Evolutionary conservation across 1,140 invertebrate genomes (phyloP), one percentile per base, ranked within the genome.

Genomic region (Tribolium castaneum): DNA sequence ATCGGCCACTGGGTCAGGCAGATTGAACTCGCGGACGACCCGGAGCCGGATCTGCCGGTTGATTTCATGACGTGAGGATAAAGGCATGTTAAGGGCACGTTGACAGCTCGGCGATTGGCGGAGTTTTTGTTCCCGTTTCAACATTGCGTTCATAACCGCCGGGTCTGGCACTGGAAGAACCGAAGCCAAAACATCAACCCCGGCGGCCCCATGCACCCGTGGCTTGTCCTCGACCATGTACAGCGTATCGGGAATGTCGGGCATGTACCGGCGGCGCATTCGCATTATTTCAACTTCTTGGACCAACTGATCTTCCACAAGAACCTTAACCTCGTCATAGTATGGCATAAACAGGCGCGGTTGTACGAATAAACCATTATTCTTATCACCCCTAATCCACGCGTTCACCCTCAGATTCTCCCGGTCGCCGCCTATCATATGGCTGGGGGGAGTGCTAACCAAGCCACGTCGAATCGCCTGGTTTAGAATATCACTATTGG

Each of bases 281-380:
- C 94, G 90, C 76, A 95, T 89, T 59, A 95, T 84, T 84, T 96
- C 94, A 35, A 91, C 92, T 86, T 95, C 95, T 82, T 93, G 92
- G 70, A 94, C 91, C 84, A 94, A 89, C 83, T 95, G 93, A 86
- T 96, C 95, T 85, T 96, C 95, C 25, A 98, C 89, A 78, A 97
- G 88, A 72, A 94, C 93, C 90, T 97, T 97, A 1, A 96, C 92
- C 89, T 98, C 97, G 85, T 98, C 97, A 82, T 96, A 95, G 86
- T 98, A 98, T 10, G 97, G 97, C 90, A 95, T 93, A 87, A 98
- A 99, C 30, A 97, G 90, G 16, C 97, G 89, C 52, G 97, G 96
- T 81, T 94, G 92, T 0, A 96, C 92, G 87, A 94, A 96, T 22
- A 96, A 88, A 51, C 95, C 95, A 84, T 93, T 94, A 83, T 93